These are phyloP conservation scores for Bovichtus variegatus DNA, from an alignment of 2,797 vertebrate genomes.

Conservation along the genomic window DNA sequence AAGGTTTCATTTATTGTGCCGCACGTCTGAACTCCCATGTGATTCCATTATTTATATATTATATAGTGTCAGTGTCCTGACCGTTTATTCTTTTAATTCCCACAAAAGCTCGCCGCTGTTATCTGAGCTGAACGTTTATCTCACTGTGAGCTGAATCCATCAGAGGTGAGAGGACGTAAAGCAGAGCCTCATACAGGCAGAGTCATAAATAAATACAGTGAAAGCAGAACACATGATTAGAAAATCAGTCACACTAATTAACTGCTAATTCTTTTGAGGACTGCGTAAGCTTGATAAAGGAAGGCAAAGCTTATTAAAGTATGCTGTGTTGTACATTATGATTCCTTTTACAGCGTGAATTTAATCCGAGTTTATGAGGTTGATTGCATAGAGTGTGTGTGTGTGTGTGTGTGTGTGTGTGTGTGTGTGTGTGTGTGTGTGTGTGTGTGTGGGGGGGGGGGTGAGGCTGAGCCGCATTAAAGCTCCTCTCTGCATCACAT, in stretches of 20 bases:
- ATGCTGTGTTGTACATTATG: slow-evolving; percentile 61
- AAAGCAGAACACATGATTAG: slow-evolving; percentile 78
- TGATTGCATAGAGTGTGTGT: slow-evolving; percentile 30
- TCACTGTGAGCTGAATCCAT: slow-evolving; percentile 29
- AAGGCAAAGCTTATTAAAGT: slow-evolving; percentile 74
- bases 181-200: slow-evolving; percentile 7
- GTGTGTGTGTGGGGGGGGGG: slow-evolving; percentile 7
- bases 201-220: slow-evolving; percentile 71
- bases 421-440: slow-evolving; percentile 15
- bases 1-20: background rate
- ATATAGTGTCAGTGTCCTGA: too few species aligned
- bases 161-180: slow-evolving; percentile 44
- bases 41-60: too few species aligned
- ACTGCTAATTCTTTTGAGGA: slow-evolving; percentile 79
- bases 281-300: slow-evolving; percentile 78
- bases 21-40: too few species aligned
- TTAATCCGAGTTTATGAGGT: slow-evolving; percentile 75
- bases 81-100: too few species aligned
- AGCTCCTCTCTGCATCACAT: slow-evolving; percentile 2
- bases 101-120: too few species aligned
- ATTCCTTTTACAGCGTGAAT: slow-evolving; percentile 66
- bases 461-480: background rate
- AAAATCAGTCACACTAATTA: slow-evolving; percentile 80
- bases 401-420: slow-evolving; percentile 16
- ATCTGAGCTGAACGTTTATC: slow-evolving; percentile 5